Base-by-base conservation (phyloP, 2,113 vertebrate genomes). In the Epinephelus moara region DNA sequence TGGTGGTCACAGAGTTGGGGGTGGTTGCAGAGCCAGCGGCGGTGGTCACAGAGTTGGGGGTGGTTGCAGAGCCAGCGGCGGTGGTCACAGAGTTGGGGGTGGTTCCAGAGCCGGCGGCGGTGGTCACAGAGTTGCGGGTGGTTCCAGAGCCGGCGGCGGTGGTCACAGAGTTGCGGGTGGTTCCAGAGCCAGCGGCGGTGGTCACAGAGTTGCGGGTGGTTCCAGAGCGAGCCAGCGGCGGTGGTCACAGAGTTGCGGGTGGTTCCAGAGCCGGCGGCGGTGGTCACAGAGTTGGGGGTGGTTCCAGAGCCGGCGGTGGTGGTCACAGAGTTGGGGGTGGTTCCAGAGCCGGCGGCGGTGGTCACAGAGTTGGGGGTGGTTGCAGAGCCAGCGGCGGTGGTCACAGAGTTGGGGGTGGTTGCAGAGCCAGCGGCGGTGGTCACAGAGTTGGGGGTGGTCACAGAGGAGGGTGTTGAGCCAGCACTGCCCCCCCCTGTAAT, bases 401-500 rank as follows among this genome's bases (percentile, higher is more conserved):
- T 27, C 27, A 27, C 27, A 27, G 27, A 27, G 27, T 27, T 27
- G 27, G 27, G 27, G 1, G 33, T 8, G 6, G 71, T 18, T 15
- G 53, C 47, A 25, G n/a, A 4, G 23, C 9, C 21, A 11, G 3
- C 27, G 27, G 12, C 1, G 7, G 18, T 18, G 6, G n/a, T 60
- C 0, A 17, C 0, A 7, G 66, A 3, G 19, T 2, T 19, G 52
- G 56, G 7, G 42, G 56, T 14, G 42, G 71, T 1, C 15, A 14
- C 15, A 50, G 49, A 14, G 15, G 47, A 45, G 42, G 53, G 4
- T 4, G 18, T 1, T 4, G 83, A 0, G 53, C 11, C 17, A 0
- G 15, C 59, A 18, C 0, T 72, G 27, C 94, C 94, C 45, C 93
- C 94, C 40, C 93, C 94, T 0, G 0, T 11, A 0, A 96, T 53